Evolutionary conservation across 2,113 vertebrate genomes (phyloP), one percentile per base, ranked within the genome.

Genomic region (Ictalurus punctatus): DNA sequence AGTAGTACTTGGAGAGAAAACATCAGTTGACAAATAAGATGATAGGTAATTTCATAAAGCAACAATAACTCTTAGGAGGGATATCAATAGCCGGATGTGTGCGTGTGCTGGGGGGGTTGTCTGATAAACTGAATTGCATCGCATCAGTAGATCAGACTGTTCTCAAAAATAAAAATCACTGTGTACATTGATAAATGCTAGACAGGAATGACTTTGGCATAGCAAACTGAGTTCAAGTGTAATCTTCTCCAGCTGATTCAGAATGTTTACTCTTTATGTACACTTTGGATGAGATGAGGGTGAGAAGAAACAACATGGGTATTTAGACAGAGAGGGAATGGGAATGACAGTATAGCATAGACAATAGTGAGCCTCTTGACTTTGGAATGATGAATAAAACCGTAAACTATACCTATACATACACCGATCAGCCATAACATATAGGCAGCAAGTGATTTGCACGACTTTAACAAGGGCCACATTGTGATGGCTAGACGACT

Each of bases 21-120:
- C 80, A 88, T 25, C 19, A 6, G 30, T 44, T 44, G 44, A 44
- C 44, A 44, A 69, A 65, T 74, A 61, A 56, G 48, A 44, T n/a
- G 52, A 84, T 44, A 65, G 85, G 40, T 82, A 48, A 89, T 91
- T 89, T 87, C 4, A 71, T 80, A 84, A 87, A 80, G 56, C 2
- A 73, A 54, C 23, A 63, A 40, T 80, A 85, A 56, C 65, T 87
- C 67, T 44, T 17, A 86, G 4, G 73, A 80, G 48, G n/a, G 44
- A 44, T 16, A 34, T 54, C 54, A 17, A 21, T 56, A 67, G 19
- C 7, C 19, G 25, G 37, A 13, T 30, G 71, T 7, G 10, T 27
- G 4, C 4, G 1, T 30, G 27, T 14, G 2, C 25, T 13, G 71
- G 13, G 19, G n/a, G 34, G 17, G 6, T 19, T 71, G 78, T 12